Evolutionary conservation across 2,113 vertebrate genomes (phyloP).

Genomic region (Callocephalon fimbriatum): DNA sequence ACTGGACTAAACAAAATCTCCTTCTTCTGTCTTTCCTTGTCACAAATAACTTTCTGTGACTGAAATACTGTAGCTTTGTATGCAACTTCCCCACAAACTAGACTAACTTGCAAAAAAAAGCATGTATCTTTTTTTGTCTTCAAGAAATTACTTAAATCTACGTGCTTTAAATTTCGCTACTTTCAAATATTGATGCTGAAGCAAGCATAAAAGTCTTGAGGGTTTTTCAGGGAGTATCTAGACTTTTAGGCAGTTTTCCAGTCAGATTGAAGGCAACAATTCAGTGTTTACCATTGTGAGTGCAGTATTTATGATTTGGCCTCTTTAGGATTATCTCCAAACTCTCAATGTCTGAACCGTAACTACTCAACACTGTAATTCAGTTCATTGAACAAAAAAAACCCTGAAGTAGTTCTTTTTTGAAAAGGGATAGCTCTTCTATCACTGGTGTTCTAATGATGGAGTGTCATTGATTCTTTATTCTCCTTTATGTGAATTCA

Average conservation of each 20-base stretch:
- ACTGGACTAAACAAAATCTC: neutral
- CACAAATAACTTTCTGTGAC: accelerated
- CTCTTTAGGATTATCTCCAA: neutral
- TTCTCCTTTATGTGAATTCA: slow-evolving; percentile 9
- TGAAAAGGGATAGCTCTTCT: neutral
- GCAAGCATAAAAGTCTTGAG: neutral
- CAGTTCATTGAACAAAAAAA: neutral
- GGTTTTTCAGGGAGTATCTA: neutral
- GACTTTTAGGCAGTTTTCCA: neutral
- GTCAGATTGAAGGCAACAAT: neutral
- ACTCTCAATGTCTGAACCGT: neutral
- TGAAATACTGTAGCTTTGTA: neutral
- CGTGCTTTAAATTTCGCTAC: neutral
- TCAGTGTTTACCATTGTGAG: neutral
- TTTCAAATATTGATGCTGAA: neutral
- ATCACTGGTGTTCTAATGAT: neutral
- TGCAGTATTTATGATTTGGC: neutral
- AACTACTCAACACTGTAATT: neutral
- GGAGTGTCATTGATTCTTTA: neutral
- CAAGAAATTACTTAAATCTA: neutral
- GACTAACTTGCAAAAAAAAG: neutral
- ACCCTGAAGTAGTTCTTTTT: neutral
- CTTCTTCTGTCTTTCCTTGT: neutral
- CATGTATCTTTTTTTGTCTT: neutral
- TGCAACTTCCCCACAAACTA: neutral